Conservation (phyloP, 2,888 invertebrate species). For the Acanthosepion pharaonis region DNA sequence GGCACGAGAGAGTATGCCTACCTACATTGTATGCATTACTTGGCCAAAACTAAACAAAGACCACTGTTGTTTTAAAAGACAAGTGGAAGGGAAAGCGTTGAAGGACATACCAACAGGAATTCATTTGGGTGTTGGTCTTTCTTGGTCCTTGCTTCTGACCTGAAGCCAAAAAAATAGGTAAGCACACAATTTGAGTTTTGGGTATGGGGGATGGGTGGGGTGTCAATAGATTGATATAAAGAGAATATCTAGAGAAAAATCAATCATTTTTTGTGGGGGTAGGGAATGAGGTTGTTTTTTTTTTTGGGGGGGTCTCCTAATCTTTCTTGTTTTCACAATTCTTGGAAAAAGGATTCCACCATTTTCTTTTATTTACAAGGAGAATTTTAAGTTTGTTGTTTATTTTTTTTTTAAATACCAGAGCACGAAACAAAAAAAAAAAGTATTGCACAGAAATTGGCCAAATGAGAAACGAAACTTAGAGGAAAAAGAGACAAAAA, state of each 20-base stretch:
- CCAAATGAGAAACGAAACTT: background rate
- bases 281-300: background rate
- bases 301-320: background rate
- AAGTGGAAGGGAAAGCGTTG: background rate
- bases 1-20: background rate
- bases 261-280: background rate
- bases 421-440: background rate
- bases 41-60: background rate
- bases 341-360: background rate
- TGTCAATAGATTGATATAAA: background rate
- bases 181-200: background rate
- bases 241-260: background rate
- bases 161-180: background rate
- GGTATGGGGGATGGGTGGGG: background rate
- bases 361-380: background rate
- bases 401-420: background rate
- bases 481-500: background rate
- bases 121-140: background rate
- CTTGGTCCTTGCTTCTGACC: background rate
- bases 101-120: background rate
- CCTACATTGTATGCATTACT: background rate
- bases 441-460: background rate
- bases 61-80: background rate
- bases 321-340: background rate
- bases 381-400: background rate